Base-by-base conservation (phyloP, 2,797 vertebrate genomes). In the Enteromius thamalakanensis region DNA sequence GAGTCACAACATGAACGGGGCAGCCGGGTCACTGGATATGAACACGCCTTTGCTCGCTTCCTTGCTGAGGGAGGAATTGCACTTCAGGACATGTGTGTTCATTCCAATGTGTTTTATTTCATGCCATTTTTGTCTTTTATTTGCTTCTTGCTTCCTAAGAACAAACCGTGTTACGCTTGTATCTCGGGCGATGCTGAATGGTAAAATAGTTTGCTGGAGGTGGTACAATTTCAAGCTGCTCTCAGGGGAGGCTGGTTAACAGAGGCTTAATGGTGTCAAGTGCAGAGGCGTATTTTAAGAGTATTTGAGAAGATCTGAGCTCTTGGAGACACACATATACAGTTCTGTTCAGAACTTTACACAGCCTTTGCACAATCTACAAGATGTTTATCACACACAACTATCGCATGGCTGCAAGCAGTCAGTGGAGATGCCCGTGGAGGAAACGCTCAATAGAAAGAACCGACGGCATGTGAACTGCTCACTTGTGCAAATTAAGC, bases 261-360 rank as follows among this genome's bases (percentile, higher is more conserved):
- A 90, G 90, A 91, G 76, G 90, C 90, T 89, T 94, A 93, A 94
- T 92, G 92, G 92, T 93, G 92, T 94, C 92, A 93, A 94, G 92
- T 88, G 78, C 78, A 85, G 87, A 93, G 87, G 89, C 90, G 89
- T 90, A 91, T 93, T 94, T 93, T 89, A 89, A 90, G 88, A 79
- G 85, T 67, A 86, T 90, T 87, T 90, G 78, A 83, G 71, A 88
- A 88, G 86, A 83, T 87, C 86, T 55, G 68, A 82, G 81, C 72
- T 74, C 78, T 32, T 76, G 87, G 55, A 89, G 76, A 87, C 83
- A 29, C 86, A n/a, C 65, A 58, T 26, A 76, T 60, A 60, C 53
- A 60, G 53, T 60, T 76, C 34, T 60, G 12, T 60, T 60, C 34
- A 60, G 14, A 76, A 60, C 34, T 76, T 76, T 76, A 60, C 53